A percentile compares a stretch with the other conserved stretches of the same genome.
These are phyloP conservation scores for Tetragonula clypearis DNA, from an alignment of 1,140 invertebrate genomes.

Conservation along the genomic window DNA sequence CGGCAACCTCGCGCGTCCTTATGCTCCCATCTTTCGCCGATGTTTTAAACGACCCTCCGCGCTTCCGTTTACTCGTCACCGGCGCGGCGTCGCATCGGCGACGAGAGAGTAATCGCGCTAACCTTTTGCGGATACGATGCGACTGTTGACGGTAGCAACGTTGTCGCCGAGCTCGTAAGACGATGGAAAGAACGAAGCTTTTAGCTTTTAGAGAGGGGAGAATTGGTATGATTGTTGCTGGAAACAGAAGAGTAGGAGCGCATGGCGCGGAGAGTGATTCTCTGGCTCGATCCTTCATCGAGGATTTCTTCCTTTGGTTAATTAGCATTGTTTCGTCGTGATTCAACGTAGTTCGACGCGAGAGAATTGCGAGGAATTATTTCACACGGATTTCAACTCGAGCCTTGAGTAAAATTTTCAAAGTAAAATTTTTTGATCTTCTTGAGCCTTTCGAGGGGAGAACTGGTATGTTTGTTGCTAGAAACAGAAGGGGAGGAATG, in stretches of 20 bases:
- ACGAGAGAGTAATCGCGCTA: conserved; percentile 48
- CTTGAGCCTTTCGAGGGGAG: background rate
- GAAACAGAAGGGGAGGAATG: background rate
- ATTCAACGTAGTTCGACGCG: background rate
- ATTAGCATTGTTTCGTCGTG: background rate
- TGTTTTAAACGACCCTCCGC: conserved; percentile 48
- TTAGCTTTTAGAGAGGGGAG: background rate
- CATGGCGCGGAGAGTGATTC: background rate
- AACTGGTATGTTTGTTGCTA: background rate
- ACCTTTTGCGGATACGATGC: conserved; percentile 31
- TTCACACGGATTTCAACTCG: no score
- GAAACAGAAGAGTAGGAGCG: background rate
- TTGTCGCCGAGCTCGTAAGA: background rate
- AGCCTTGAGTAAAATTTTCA: no score
- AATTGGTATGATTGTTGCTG: background rate
- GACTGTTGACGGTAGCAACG: background rate
- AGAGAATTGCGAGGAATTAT: no score
- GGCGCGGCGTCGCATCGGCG: conserved; percentile 35
- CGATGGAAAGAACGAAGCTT: background rate
- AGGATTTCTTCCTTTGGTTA: background rate
- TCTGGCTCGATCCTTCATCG: background rate
- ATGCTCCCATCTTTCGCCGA: background rate
- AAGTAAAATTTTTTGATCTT: no score
- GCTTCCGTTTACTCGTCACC: conserved; percentile 51
- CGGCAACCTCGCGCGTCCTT: background rate